Base-by-base conservation (phyloP, 2,888 invertebrate species). In the Melolontha melolontha region DNA sequence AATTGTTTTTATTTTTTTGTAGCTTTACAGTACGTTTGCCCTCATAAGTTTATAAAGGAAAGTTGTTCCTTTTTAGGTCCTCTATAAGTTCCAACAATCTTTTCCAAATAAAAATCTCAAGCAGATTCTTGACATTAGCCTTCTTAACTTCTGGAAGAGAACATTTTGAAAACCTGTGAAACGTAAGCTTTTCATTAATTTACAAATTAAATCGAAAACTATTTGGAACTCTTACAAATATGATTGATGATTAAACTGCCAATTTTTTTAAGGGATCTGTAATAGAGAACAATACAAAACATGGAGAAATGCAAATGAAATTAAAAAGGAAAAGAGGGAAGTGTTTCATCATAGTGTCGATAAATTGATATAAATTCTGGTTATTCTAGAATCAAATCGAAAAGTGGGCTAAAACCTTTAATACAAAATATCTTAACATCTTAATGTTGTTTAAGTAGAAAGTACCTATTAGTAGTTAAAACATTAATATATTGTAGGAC, bases 401-500 rank as follows among this genome's bases (percentile, higher is more conserved):
- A 65, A 66, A 69, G 67, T 67, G 66, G 69, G 66, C 64, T 66
- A 64, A 69, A 49, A 67, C 27, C 59, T 55, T 52, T 17, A 57
- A 68, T 54, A 73, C 34, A 55, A 70, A 71, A 72, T 72, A 73
- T 74, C 70, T 68, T 73, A 73, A 73, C 70, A 73, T 69, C 73
- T 72, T 73, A 71, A 72, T 74, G 74, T 74, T 73, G 73, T 74
- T 73, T 72, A 74, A 64, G 70, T 71, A 72, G 72, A 68, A 70
- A 74, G 75, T 76, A 79, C 75, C 75, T 77, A 69, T 73, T 71
- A 72, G 73, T 72, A 73, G 71, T 71, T 67, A 59, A 64, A 62
- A 68, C 66, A 66, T 66, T 68, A 68, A 75, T 75, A 74, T 73
- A 74, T 76, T 71, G 76, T 76, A 76, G 76, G 77, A 77, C 76